Percentiles rank a stretch among this genome's conserved stretches.
Evolutionary conservation across 2,797 vertebrate genomes (phyloP).

Genomic region (Sebastes steindachneri): DNA sequence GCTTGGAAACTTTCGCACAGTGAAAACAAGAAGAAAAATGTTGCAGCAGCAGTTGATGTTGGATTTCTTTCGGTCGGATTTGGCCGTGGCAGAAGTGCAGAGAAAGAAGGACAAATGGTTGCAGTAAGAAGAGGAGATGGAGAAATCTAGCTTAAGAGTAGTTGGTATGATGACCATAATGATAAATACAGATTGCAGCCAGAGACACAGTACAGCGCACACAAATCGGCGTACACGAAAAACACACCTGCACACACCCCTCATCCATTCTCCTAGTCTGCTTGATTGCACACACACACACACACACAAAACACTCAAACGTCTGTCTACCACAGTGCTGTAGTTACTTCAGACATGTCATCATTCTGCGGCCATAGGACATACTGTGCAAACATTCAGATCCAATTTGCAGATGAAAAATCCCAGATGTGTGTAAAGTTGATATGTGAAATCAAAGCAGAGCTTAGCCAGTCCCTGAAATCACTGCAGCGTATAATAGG

Average conservation of each 20-base stretch:
- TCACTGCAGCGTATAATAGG: conserved; percentile 18
- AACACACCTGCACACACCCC: neutral
- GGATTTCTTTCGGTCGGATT: neutral
- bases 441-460: conserved; percentile 42
- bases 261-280: neutral
- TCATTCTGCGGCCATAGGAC: neutral
- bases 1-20: neutral
- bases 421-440: conserved; percentile 14
- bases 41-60: neutral
- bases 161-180: neutral
- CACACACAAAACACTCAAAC: neutral
- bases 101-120: neutral
- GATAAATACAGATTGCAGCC: neutral
- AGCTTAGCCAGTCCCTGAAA: conserved; percentile 13
- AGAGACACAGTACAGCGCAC: neutral
- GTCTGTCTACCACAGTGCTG: neutral
- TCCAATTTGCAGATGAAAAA: conserved; percentile 7
- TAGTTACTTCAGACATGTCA: neutral
- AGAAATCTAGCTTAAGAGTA: neutral
- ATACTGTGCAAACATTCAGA: conserved; percentile 27
- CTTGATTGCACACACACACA: neutral
- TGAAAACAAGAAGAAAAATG: neutral
- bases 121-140: neutral
- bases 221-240: neutral
- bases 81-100: neutral